Evolutionary conservation across 2,797 vertebrate species (phyloP), one percentile per base, ranked within the genome.

Genomic region (Manis javanica): DNA sequence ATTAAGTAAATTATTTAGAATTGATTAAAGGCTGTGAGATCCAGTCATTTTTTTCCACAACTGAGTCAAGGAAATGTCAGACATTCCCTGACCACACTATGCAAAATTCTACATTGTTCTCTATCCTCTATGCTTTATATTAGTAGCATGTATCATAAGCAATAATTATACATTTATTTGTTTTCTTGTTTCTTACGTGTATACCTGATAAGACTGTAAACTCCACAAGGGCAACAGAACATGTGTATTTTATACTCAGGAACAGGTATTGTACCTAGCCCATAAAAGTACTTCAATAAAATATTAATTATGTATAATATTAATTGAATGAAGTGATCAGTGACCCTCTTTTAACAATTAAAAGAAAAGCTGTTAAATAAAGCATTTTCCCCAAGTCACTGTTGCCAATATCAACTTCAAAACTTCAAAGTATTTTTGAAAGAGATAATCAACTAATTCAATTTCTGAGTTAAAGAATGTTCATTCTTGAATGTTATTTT

Each of bases 301-400:
- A 74, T 81, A 57, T 63, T 87, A 55, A 57, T 55, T 66, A 34
- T 31, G 26, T 69, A 26, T 57, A 86, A 66, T 66, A 63, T 55
- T 77, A 87, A 78, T 51, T 19, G 51, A 74, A 46, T 68, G 51
- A 66, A 51, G 59, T 49, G 14, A 84, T 69, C 63, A 55, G 10
- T 71, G 94, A 71, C 11, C 74, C 13, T 64, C n/a, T 72, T 88
- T 91, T n/a, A 82, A 68, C 19, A 74, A 82, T 68, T 83, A 77
- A 91, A 77, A 7, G 34, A 72, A 59, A 64, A 46, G 46, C 16
- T 57, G 13, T 24, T 34, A 71, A 77, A 24, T 68, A 74, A 75
- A 83, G 64, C 8, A 26, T 83, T 42, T 29, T 29, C 66, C 26
- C 51, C 46, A 85, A 51, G 31, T 79, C 66, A 64, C n/a, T 64